Base-by-base conservation (phyloP, 1,140 invertebrate genomes). In the Heliconius eleuchia region DNA sequence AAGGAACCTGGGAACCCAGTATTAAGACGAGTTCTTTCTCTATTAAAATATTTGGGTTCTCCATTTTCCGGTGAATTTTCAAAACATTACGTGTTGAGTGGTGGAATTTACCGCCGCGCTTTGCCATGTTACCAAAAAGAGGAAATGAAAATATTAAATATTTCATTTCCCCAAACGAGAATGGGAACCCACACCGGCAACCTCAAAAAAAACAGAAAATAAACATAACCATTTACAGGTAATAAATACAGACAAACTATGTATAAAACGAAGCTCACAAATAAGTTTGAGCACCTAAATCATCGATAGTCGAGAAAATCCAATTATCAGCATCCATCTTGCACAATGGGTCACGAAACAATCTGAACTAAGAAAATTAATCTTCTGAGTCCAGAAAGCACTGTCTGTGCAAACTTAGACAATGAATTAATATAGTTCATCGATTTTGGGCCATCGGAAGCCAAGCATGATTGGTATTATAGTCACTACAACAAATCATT, bases 281-380 rank as follows among this genome's bases (percentile, higher is more conserved):
- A 72, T 39, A 72, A 42, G 7, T 72, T 72, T 72, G 84, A 91
- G 89, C 89, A 91, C 91, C 88, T 92, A 89, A 93, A 93, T 94
- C 89, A 89, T 85, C 87, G 88, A 92, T 91, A 90, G 90, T 88
- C 80, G 86, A 88, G 89, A 93, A 93, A 93, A 93, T 94, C 91
- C 92, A 94, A 94, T 94, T 94, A 94, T 90, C 89, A 88, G 90
- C 71, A 72, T 72, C 71, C 71, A 72, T 72, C 71, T 82, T 89
- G 91, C 89, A 94, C 92, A 94, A 94, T 93, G 88, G 91, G 89
- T 91, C 91, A 92, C 92, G 90, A 92, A 93, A 93, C 91, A 93
- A 93, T 94, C 92, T 91, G 91, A 93, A 94, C 92, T 94, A 93
- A 94, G 93, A 94, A 94, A 93, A 94, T 94, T 94, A 94, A 94